Percentiles rank a stretch among this genome's conserved stretches.
Evolutionary conservation across 2,113 vertebrate genomes (phyloP).

Genomic region (Micronisus gabar): DNA sequence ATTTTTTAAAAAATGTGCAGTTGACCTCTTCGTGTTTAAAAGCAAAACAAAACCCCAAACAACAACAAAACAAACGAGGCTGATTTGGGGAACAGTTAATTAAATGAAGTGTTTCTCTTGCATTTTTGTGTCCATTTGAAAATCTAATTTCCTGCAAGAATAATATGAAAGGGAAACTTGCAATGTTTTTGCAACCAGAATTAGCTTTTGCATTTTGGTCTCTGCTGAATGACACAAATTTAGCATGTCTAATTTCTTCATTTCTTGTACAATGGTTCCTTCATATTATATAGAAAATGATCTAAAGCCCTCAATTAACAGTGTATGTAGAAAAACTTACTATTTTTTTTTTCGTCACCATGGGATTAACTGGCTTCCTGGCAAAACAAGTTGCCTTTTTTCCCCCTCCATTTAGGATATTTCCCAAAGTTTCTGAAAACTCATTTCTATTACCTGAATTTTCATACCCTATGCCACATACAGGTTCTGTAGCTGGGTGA

Average conservation of each 20-base stretch:
- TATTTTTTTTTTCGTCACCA: background rate
- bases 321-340: accelerated
- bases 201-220: background rate
- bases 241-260: background rate
- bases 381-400: background rate
- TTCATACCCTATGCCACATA: background rate
- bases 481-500: background rate
- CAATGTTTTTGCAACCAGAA: background rate
- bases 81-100: background rate
- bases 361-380: background rate
- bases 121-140: background rate
- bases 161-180: background rate
- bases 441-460: background rate
- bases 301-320: background rate
- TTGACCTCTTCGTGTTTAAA: background rate
- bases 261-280: background rate
- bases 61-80: background rate
- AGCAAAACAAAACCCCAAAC: background rate
- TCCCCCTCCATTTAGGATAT: background rate
- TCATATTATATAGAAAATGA: background rate
- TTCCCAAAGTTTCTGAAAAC: background rate
- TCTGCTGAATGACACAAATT: background rate
- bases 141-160: background rate
- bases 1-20: background rate
- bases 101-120: background rate